Conservation (phyloP, 2,888 invertebrate species). For the Eurytoma californica region DNA sequence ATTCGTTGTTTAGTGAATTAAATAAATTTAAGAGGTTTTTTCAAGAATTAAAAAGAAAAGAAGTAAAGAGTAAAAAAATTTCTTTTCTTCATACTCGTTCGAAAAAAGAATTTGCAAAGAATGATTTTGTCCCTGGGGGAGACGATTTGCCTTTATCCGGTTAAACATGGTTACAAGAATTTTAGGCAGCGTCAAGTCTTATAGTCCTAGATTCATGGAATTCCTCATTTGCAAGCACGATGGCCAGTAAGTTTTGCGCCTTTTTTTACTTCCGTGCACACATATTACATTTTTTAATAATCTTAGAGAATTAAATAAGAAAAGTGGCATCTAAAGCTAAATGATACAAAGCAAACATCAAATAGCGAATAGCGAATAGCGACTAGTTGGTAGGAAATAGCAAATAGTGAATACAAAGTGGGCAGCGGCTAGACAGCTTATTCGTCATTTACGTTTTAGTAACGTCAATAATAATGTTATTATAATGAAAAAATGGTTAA, state of each 20-base stretch:
- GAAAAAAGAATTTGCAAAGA: too few relatives aligned
- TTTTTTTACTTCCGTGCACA: constrained; percentile 53
- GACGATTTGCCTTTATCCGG: constrained; percentile 43
- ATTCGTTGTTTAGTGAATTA: constrained; percentile 45
- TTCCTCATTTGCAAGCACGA: constrained; percentile 24
- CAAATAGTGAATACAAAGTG: constrained; percentile 56
- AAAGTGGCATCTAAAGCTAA: constrained; percentile 55
- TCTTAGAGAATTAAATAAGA: constrained; percentile 23
- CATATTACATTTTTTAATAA: constrained; percentile 45
- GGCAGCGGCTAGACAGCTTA: constrained; percentile 73
- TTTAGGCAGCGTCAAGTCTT: constrained; percentile 42
- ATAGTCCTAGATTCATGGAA: constrained; percentile 24
- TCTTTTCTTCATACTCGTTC: too few relatives aligned
- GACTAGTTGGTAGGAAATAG: not conserved
- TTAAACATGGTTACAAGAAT: constrained; percentile 49
- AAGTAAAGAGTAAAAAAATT: too few relatives aligned
- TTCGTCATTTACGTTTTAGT: constrained; percentile 60
- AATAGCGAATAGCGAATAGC: too few relatives aligned
- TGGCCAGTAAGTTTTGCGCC: constrained; percentile 49
- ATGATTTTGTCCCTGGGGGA: too few relatives aligned
- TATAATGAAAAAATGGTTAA: constrained; percentile 58
- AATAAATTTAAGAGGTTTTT: constrained; percentile 38
- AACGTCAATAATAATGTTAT: constrained; percentile 56
- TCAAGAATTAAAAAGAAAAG: too few relatives aligned
- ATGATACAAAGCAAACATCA: too few relatives aligned